phyloP scores from a whole-genome alignment of 2,113 vertebrate species.

The Oenanthe melanoleuca region DNA sequence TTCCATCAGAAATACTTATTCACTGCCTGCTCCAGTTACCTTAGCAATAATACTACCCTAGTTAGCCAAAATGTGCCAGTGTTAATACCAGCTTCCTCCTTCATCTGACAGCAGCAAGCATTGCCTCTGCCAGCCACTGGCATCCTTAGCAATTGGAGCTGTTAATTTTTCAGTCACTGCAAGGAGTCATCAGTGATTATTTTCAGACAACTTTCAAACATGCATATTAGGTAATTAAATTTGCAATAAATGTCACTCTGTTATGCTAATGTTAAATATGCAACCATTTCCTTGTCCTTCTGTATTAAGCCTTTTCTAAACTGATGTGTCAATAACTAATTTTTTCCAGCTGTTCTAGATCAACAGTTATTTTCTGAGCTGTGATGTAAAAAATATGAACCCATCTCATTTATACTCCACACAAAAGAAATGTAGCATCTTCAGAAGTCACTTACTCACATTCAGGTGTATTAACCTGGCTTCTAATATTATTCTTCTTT shows the following conservation, averaged over 20 bases:
- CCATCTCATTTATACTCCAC: not conserved
- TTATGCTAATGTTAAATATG: constrained; percentile 14
- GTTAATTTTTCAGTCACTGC: not conserved
- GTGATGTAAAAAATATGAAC: not conserved
- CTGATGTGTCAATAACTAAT: constrained; percentile 26
- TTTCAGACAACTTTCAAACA: constrained; percentile 30
- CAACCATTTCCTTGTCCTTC: constrained; percentile 13
- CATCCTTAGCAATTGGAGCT: not conserved
- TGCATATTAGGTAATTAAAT: constrained; percentile 52
- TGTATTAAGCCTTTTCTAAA: constrained; percentile 39
- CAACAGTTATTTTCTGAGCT: constrained; percentile 6
- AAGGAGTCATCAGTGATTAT: not conserved
- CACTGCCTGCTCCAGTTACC: not conserved
- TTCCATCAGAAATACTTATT: not conserved
- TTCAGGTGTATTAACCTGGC: not conserved
- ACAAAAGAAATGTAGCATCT: not conserved
- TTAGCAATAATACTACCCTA: not conserved
- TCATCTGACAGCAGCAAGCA: not conserved
- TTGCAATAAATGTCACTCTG: constrained; percentile 1
- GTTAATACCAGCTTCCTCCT: not conserved
- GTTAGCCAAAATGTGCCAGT: not conserved
- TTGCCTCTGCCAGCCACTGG: not conserved
- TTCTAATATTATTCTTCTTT: not conserved
- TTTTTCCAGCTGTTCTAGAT: constrained; percentile 32
- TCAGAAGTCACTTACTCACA: not conserved